Evolutionary conservation across 2,888 invertebrate species (phyloP).

Genomic region (Agriopis leucophaearia): DNA sequence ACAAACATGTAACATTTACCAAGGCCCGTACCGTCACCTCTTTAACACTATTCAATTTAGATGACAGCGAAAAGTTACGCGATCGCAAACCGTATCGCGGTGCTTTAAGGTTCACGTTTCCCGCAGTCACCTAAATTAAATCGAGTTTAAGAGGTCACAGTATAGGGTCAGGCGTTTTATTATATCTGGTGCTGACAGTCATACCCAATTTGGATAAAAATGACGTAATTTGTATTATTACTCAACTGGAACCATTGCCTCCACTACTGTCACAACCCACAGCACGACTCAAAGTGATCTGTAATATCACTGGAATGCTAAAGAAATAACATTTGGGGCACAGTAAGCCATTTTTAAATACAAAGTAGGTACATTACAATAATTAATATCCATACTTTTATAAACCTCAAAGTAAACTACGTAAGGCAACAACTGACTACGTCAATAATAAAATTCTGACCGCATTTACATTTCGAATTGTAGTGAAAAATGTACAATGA

Average conservation of each 20-base stretch:
- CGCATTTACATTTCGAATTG: constrained; percentile 17
- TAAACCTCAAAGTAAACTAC: constrained; percentile 51
- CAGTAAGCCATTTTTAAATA: constrained; percentile 1
- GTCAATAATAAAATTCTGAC: constrained; percentile 40
- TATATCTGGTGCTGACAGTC: too few relatives aligned
- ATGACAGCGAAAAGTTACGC: too few relatives aligned
- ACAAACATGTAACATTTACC: too few relatives aligned
- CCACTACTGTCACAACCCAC: constrained; percentile 12
- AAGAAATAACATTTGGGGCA: constrained; percentile 5
- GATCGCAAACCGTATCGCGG: too few relatives aligned
- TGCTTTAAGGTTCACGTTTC: too few relatives aligned
- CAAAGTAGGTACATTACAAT: constrained; percentile 7
- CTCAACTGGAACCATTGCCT: background rate
- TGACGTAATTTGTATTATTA: background rate
- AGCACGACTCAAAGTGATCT: constrained; percentile 33
- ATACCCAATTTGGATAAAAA: background rate
- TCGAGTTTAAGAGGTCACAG: too few relatives aligned
- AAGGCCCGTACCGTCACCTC: too few relatives aligned
- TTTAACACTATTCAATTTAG: too few relatives aligned
- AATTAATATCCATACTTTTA: constrained; percentile 30
- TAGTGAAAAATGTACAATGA: background rate
- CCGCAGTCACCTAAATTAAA: too few relatives aligned
- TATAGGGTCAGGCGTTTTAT: too few relatives aligned
- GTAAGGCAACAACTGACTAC: constrained; percentile 59
- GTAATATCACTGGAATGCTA: constrained; percentile 47